Percentiles rank a stretch among this genome's conserved stretches.
Conservation (phyloP, 1,140 invertebrate species). For the Papilio dardanus region DNA sequence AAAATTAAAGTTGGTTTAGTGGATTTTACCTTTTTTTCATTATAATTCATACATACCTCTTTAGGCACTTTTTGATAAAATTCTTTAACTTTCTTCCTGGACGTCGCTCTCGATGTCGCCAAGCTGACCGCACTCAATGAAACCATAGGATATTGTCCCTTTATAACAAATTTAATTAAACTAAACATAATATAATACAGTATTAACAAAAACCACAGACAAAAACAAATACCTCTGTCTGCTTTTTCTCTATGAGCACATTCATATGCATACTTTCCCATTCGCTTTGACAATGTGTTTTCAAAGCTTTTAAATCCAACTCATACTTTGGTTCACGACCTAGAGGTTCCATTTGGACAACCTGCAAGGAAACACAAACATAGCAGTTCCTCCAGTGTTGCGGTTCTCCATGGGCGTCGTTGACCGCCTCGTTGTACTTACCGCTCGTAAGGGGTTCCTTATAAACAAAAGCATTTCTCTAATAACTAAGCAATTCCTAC, state of each 20-base stretch:
- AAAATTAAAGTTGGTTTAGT: too few relatives aligned
- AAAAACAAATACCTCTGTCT: conserved; percentile 52
- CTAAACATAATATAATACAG: neutral
- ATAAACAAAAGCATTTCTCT: too few relatives aligned
- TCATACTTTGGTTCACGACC: conserved; percentile 62
- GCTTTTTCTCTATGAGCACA: conserved; percentile 67
- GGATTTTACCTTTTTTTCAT: neutral
- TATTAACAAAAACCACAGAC: neutral
- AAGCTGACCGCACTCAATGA: conserved; percentile 67
- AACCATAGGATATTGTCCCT: conserved; percentile 64
- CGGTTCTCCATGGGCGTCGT: too few relatives aligned
- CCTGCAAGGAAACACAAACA: conserved; percentile 47
- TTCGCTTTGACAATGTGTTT: conserved; percentile 65
- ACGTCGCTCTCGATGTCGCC: conserved; percentile 60
- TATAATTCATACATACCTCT: conserved; percentile 49
- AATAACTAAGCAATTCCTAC: too few relatives aligned
- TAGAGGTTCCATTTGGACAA: conserved; percentile 66
- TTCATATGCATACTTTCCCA: conserved; percentile 70
- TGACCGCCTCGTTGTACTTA: too few relatives aligned
- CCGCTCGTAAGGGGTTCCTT: too few relatives aligned
- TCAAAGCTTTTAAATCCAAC: conserved; percentile 67
- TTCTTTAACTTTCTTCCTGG: conserved; percentile 58
- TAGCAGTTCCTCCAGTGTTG: too few relatives aligned
- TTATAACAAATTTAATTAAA: conserved; percentile 35
- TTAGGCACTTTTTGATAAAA: conserved; percentile 70